Conservation (phyloP, 2,888 invertebrate species). For the Idaea aversata region DNA sequence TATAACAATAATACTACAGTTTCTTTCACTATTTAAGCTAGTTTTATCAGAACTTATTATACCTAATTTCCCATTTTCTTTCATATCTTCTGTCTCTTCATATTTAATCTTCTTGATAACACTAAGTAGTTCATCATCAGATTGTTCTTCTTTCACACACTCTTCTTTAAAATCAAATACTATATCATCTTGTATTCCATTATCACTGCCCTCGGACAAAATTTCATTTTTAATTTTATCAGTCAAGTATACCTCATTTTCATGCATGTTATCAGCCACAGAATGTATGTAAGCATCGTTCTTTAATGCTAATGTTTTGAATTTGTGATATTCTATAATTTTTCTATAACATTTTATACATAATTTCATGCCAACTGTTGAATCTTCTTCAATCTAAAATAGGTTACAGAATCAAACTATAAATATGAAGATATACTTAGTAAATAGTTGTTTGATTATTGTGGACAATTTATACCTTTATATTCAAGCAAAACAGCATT, state of each 20-base stretch:
- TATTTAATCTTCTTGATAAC: constrained; percentile 48
- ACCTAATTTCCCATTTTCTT: constrained; percentile 43
- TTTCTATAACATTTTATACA: constrained; percentile 58
- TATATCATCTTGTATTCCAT: constrained; percentile 20
- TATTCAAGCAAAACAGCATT: constrained; percentile 56
- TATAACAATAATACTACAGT: too few species aligned
- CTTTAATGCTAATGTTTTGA: constrained; percentile 55
- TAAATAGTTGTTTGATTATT: constrained; percentile 8
- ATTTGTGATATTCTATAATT: constrained; percentile 52
- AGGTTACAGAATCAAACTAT: neutral
- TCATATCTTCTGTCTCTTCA: constrained; percentile 33
- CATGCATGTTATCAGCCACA: neutral
- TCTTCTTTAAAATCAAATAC: constrained; percentile 16
- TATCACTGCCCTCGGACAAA: constrained; percentile 9
- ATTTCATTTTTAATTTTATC: constrained; percentile 6
- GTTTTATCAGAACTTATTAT: neutral
- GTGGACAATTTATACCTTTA: constrained; percentile 39
- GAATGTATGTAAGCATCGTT: constrained; percentile 36
- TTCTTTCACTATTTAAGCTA: too few species aligned
- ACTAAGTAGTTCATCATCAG: constrained; percentile 60
- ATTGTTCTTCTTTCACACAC: constrained; percentile 14
- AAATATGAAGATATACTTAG: constrained; percentile 31
- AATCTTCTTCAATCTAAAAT: constrained; percentile 36
- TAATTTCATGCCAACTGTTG: constrained; percentile 49
- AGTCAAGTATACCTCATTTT: constrained; percentile 7